Percentiles rank a stretch among this genome's conserved stretches.
Conservation (phyloP, 1,140 invertebrate genomes). For the Aphelenchoides fujianensis region DNA sequence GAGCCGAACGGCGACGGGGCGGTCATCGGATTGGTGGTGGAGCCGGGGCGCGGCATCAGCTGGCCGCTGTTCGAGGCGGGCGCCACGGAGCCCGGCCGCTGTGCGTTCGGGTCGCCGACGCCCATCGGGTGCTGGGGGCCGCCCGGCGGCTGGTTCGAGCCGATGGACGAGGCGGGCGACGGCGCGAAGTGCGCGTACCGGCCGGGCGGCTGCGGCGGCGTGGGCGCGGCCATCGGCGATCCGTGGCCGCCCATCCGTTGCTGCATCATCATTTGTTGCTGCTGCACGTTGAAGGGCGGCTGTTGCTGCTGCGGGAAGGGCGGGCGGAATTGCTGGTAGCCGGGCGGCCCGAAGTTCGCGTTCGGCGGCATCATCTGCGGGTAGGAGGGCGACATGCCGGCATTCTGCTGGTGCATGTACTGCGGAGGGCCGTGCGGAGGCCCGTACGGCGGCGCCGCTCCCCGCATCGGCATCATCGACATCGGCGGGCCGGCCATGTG, state of each 20-base stretch:
- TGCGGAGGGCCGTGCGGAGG: background rate
- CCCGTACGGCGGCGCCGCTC: background rate
- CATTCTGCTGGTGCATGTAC: background rate
- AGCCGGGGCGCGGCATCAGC: background rate
- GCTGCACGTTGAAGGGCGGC: background rate
- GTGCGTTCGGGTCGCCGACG: background rate
- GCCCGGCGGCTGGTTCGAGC: background rate
- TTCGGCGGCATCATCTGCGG: background rate
- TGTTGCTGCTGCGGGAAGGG: background rate
- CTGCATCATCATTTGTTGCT: slow-evolving; percentile 6
- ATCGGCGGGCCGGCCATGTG: background rate
- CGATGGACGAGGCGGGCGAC: slow-evolving; percentile 2
- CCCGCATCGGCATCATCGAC: background rate
- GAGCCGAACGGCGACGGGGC: slow-evolving; percentile 5
- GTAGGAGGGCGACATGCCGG: background rate
- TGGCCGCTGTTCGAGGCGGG: background rate
- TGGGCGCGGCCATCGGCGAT: background rate
- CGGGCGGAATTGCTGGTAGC: background rate
- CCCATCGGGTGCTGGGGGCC: background rate
- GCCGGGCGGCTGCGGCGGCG: background rate
- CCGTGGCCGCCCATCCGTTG: background rate
- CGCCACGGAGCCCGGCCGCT: background rate
- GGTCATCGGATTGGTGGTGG: background rate
- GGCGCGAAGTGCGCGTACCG: background rate
- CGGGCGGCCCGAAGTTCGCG: background rate